These are phyloP conservation scores for Pteruthius melanotis DNA, from an alignment of 2,113 vertebrate species.

Conservation along the genomic window DNA sequence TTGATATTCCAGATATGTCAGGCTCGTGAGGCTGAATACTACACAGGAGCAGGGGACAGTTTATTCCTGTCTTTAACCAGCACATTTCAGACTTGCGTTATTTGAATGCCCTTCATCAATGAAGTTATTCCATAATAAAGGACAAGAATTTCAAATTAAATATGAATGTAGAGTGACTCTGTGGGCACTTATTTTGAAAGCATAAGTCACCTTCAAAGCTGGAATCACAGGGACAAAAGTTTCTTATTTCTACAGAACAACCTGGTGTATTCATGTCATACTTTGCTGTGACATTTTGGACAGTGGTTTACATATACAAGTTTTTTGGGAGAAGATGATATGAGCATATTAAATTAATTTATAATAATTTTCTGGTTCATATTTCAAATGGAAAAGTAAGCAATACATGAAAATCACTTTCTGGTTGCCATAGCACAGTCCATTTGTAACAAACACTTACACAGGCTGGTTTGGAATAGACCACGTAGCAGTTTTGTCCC, in stretches of 20 bases:
- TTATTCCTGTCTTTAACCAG: background rate
- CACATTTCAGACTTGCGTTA: background rate
- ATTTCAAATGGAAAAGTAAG: background rate
- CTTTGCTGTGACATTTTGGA: background rate
- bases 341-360: background rate
- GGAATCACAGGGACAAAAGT: background rate
- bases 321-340: background rate
- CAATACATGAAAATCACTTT: background rate
- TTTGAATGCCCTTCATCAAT: background rate
- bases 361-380: background rate
- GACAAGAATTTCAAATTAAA: background rate
- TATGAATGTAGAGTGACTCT: background rate
- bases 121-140: background rate
- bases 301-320: background rate
- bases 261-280: background rate
- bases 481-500: background rate
- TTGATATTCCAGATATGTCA: slow-evolving; percentile 9
- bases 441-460: background rate
- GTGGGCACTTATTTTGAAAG: background rate
- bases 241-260: background rate
- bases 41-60: background rate
- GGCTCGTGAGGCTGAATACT: background rate
- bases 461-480: background rate
- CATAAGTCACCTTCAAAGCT: background rate
- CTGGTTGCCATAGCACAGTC: background rate